Conservation (phyloP, 2,888 invertebrate species). For the Nipponacmea schrenckii region DNA sequence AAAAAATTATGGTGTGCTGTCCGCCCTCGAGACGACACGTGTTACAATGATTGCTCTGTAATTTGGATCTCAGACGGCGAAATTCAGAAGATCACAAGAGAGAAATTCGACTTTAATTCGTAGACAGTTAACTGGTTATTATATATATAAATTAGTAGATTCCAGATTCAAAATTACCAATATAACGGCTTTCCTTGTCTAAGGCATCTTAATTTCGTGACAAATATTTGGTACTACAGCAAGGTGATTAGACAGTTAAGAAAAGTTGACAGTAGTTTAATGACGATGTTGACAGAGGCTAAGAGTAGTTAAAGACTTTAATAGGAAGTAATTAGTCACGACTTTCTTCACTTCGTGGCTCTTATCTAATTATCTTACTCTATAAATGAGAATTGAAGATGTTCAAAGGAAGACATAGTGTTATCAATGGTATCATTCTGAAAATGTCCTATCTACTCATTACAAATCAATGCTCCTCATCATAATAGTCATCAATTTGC, state of each 20-base stretch:
- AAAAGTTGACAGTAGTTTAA: conserved; percentile 10
- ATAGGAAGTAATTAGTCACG: conserved; percentile 28
- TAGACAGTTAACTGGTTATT: too few species aligned
- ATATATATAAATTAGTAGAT: too few species aligned
- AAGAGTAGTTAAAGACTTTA: conserved; percentile 12
- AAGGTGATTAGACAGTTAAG: conserved; percentile 33
- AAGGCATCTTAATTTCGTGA: conserved; percentile 23
- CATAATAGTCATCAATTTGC: not conserved
- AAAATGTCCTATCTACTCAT: conserved; percentile 28
- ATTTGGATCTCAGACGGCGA: too few species aligned
- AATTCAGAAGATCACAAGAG: too few species aligned
- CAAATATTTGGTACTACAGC: conserved; percentile 40
- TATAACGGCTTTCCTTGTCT: too few species aligned
- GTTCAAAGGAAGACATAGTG: conserved; percentile 18
- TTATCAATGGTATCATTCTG: conserved; percentile 28
- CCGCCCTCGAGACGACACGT: too few species aligned
- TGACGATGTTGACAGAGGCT: not conserved
- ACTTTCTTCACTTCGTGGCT: conserved; percentile 9
- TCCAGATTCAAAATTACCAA: too few species aligned
- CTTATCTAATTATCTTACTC: conserved; percentile 1
- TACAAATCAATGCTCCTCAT: conserved; percentile 5
- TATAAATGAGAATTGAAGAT: conserved; percentile 9
- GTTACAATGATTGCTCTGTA: too few species aligned
- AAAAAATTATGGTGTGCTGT: too few species aligned
- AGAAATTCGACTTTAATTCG: too few species aligned